Evolutionary conservation across 1,140 invertebrate species (phyloP), one percentile per base, ranked within the genome.

Genomic region (Apis florea): DNA sequence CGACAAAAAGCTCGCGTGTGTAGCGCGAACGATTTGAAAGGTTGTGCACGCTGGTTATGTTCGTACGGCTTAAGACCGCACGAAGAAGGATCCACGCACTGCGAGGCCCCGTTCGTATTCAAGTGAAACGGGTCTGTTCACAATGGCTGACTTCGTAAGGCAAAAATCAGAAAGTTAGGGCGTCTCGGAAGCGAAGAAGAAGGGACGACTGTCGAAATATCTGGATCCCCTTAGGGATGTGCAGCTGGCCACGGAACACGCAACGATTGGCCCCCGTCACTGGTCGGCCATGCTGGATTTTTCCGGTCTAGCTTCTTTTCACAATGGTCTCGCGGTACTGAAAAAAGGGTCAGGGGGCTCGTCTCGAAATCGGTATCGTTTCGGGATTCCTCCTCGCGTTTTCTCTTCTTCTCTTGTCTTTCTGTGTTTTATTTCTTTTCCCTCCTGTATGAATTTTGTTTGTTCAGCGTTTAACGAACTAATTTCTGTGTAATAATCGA

Each of bases 81-180:
- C 79, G 83, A 80, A 71, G 84, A 54, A 75, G 73, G 47, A 58
- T 83, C 56, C 75, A 70, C 79, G 69, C 53, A 77, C 79, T 24
- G 5, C 31, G 31, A 40, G 31, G 31, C 31, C 59, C 59, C 59
- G 31, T 13, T 15, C 67, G 78, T 82, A 71, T 70, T 83, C 75
- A 54, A 63, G 61, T 54, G 64, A 59, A 87, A 79, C 84, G 72
- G 85, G 90, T 89, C 83, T 88, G 89, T 86, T 91, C 87, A 93
- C 92, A 92, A 94, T 94, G 93, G 93, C 93, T 94, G 93, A 94
- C 93, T 93, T 85, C 90, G 90, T 92, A 93, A 94, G 93, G 93
- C 93, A 94, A 94, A 94, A 94, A 94, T 94, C 93, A 94, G 90
- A 93, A 94, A 94, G 93, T 90, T 94, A 94, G 92, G 90, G 90